These are phyloP conservation scores for Cyphomyrus plagiostoma DNA, from an alignment of 2,113 vertebrate species.

Conservation along the genomic window DNA sequence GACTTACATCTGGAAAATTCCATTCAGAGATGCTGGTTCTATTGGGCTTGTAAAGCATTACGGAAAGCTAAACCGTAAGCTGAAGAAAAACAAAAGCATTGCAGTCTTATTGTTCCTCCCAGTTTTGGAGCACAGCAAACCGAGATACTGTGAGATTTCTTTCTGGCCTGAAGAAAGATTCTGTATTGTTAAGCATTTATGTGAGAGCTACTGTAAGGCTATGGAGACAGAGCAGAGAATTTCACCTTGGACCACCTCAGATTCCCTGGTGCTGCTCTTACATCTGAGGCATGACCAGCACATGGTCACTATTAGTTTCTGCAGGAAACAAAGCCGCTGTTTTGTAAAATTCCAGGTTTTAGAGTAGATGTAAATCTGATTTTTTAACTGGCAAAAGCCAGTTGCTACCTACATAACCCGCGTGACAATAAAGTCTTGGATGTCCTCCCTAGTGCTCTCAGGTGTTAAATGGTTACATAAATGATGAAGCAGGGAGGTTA, in stretches of 20 bases:
- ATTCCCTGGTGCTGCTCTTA: background rate
- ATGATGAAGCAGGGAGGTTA: background rate
- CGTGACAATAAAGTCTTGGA: background rate
- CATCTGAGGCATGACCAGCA: background rate
- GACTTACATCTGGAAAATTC: background rate
- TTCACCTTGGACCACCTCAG: background rate
- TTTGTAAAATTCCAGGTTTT: background rate
- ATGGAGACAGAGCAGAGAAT: background rate
- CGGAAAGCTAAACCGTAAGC: background rate
- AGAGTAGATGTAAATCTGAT: background rate
- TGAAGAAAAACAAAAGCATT: background rate
- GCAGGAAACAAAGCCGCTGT: background rate
- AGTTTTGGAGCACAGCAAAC: background rate
- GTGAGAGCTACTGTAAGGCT: background rate
- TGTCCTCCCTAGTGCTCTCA: background rate
- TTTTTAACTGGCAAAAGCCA: background rate
- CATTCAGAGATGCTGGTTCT: background rate
- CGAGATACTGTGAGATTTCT: background rate
- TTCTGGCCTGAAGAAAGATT: background rate
- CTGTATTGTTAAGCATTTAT: background rate
- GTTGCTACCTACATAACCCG: background rate
- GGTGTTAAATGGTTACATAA: background rate
- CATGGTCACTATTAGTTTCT: background rate
- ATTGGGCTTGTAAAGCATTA: background rate
- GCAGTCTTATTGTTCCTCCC: background rate